These are phyloP conservation scores for Thamnophis elegans DNA, from an alignment of 2,797 vertebrate genomes.

Conservation along the genomic window DNA sequence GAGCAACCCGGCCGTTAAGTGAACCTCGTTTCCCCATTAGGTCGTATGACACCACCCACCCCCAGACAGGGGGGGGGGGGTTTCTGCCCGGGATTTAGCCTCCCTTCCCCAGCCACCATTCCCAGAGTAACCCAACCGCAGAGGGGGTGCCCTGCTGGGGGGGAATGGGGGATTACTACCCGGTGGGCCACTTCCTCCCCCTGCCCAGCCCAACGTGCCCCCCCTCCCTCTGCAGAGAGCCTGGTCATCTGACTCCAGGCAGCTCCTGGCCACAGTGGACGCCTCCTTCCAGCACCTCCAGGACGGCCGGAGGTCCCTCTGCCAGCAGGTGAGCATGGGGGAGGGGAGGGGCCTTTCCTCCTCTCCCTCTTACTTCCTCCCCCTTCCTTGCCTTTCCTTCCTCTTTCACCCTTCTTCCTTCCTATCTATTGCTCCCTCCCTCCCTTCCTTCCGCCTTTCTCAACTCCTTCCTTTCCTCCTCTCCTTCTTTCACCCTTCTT, in stretches of 20 bases:
- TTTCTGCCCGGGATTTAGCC: neutral
- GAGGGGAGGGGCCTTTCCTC: neutral
- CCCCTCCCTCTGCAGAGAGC: slow-evolving; percentile 56
- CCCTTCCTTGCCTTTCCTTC: no score
- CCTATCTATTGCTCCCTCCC: neutral
- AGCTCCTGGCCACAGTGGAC: slow-evolving; percentile 51
- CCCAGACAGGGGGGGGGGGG: rapidly evolving
- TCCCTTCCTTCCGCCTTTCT: no score
- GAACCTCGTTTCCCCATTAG: no score
- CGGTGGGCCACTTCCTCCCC: neutral
- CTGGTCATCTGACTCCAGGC: slow-evolving; percentile 38
- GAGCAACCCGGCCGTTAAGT: no score
- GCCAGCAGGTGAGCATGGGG: slow-evolving; percentile 59
- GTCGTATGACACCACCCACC: no score
- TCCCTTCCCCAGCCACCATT: neutral
- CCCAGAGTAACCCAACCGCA: neutral
- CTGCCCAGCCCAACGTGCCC: no score
- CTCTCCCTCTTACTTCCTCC: neutral
- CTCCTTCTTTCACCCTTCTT: no score
- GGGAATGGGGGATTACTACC: neutral
- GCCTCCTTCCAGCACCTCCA: slow-evolving; percentile 51
- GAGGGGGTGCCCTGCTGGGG: neutral
- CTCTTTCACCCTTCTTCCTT: neutral
- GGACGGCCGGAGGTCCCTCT: slow-evolving; percentile 57
- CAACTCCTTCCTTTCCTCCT: no score